Conservation (phyloP, 2,113 vertebrate genomes). For the Tapirus terrestris region DNA sequence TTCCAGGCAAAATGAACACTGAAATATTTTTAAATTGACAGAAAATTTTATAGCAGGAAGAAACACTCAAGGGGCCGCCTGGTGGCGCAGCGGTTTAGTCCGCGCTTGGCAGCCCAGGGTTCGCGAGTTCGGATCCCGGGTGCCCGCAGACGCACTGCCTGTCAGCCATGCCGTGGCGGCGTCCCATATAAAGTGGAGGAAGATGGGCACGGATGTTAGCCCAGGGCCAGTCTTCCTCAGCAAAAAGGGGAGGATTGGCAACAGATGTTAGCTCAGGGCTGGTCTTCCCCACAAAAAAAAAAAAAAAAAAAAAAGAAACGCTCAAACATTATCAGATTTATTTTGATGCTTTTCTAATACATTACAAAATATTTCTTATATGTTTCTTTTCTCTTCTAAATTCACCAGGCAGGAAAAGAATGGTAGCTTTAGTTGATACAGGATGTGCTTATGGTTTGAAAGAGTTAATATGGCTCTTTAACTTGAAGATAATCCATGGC, state of each 20-base stretch:
- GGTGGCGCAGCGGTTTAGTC: no score
- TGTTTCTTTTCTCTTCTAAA: not conserved
- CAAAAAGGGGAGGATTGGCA: no score
- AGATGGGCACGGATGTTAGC: no score
- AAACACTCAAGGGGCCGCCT: not conserved
- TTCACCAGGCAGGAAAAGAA: not conserved
- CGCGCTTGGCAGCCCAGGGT: no score
- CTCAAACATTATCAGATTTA: not conserved
- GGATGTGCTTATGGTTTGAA: not conserved
- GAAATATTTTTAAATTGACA: not conserved
- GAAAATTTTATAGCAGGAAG: not conserved
- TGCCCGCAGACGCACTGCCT: no score
- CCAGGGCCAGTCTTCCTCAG: no score
- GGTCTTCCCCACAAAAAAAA: no score
- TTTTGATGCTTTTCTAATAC: not conserved
- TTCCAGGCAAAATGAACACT: not conserved
- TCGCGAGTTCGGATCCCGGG: no score
- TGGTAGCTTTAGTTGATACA: not conserved
- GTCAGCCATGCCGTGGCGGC: no score
- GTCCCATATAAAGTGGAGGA: no score
- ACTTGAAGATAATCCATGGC: slow-evolving; percentile 31
- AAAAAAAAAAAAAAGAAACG: no score
- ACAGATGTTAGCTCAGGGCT: no score
- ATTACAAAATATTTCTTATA: not conserved
- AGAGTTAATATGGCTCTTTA: not conserved